These are phyloP conservation scores for Eupithecia vulgata DNA, from an alignment of 2,888 invertebrate genomes.

Conservation along the genomic window DNA sequence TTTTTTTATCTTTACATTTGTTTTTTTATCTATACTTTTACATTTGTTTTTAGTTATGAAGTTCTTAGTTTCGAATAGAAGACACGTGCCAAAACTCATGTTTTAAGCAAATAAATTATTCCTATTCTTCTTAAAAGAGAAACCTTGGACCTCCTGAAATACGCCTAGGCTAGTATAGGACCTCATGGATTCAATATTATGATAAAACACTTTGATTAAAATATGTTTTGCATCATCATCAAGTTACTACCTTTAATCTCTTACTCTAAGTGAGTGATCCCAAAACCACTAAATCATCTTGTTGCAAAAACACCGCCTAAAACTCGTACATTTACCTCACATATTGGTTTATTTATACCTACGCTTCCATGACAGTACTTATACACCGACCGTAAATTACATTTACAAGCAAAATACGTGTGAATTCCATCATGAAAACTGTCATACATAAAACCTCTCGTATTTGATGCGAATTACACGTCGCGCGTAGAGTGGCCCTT, in stretches of 20 bases:
- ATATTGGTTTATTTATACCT: constrained; percentile 5
- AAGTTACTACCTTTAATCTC: neutral
- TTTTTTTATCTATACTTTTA: no score
- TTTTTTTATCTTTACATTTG: no score
- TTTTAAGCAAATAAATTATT: no score
- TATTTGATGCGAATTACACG: constrained; percentile 58
- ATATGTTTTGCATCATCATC: neutral
- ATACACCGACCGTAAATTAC: constrained; percentile 33
- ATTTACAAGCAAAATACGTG: constrained; percentile 36
- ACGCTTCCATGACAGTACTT: constrained; percentile 9
- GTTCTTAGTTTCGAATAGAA: no score
- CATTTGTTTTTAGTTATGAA: no score
- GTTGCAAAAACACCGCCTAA: neutral
- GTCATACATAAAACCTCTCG: constrained; percentile 48
- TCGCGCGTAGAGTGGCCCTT: constrained; percentile 42
- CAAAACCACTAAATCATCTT: neutral
- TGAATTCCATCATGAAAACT: constrained; percentile 47
- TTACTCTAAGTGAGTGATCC: neutral
- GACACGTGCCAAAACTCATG: no score
- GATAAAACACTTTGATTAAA: no score
- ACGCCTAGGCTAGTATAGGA: no score
- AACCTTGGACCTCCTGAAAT: no score
- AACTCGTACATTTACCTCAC: constrained; percentile 2
- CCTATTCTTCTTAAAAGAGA: no score
- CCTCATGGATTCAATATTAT: no score